A percentile compares a stretch with the other conserved stretches of the same genome.
phyloP scores from a whole-genome alignment of 2,113 vertebrate species.

The Leptobrachium ailaonicum region DNA sequence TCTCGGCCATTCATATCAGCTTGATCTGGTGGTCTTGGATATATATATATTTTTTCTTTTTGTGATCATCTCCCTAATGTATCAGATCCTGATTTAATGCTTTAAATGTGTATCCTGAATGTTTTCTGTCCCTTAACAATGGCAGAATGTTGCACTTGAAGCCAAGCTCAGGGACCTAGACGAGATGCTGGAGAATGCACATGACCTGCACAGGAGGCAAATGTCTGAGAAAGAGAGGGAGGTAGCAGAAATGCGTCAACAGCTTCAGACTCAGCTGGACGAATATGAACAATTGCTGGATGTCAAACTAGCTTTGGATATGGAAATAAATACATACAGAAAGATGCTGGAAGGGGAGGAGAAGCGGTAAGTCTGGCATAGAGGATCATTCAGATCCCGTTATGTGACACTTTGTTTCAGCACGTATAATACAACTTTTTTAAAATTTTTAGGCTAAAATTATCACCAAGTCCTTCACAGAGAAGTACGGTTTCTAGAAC shows the following conservation, averaged over 20 bases:
- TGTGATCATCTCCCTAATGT: no score
- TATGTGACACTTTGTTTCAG: no score
- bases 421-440: no score
- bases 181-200: conserved; percentile 67
- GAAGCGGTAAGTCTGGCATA: conserved; percentile 66
- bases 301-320: conserved; percentile 80
- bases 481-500: conserved; percentile 45
- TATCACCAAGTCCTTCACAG: conserved; percentile 68
- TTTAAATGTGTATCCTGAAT: no score
- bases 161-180: conserved; percentile 67
- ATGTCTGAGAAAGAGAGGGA: conserved; percentile 76
- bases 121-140: neutral
- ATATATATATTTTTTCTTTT: no score
- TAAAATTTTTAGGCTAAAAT: conserved; percentile 65
- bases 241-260: conserved; percentile 60
- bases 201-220: conserved; percentile 60
- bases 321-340: conserved; percentile 83
- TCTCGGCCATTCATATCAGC: no score
- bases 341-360: conserved; percentile 88
- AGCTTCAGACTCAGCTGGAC: conserved; percentile 73
- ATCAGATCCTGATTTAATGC: no score
- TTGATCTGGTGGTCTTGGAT: no score
- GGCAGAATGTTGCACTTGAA: conserved; percentile 71
- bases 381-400: neutral
- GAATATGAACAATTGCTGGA: conserved; percentile 80